A percentile compares a stretch with the other conserved stretches of the same genome.
Evolutionary conservation across 2,888 invertebrate genomes (phyloP).

Genomic region (Drosophila eohydei): DNA sequence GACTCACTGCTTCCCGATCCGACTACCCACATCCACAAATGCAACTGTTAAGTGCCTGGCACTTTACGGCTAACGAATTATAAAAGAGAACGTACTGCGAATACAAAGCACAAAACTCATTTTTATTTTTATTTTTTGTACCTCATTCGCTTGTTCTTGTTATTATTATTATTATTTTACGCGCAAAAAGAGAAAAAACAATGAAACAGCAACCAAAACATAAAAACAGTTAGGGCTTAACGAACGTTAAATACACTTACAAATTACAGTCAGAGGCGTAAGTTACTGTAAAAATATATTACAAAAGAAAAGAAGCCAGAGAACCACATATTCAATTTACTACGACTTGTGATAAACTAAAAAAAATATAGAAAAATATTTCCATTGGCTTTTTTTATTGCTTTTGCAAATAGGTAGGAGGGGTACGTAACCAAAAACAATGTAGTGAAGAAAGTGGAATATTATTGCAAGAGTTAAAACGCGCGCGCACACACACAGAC

Average conservation of each 20-base stretch:
- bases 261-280: not conserved
- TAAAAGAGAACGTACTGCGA: constrained; percentile 41
- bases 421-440: constrained; percentile 22
- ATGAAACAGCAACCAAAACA: constrained; percentile 10
- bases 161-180: constrained; percentile 74
- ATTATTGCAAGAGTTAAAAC: constrained; percentile 67
- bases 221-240: not conserved
- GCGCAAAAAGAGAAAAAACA: constrained; percentile 45
- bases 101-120: constrained; percentile 44
- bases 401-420: not conserved
- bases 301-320: not conserved
- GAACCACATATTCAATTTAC: not conserved
- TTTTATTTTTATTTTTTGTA: constrained; percentile 38
- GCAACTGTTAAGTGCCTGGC: constrained; percentile 70
- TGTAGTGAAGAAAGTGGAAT: constrained; percentile 34
- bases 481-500: constrained; percentile 31
- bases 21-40: constrained; percentile 18
- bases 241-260: constrained; percentile 34
- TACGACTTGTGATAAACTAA: not conserved
- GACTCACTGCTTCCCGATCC: not conserved
- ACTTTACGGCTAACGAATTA: constrained; percentile 64
- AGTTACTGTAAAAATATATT: not conserved
- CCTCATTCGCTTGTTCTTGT: constrained; percentile 33
- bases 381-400: constrained; percentile 26
- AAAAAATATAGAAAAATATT: constrained; percentile 28